Conservation (phyloP, 2,888 invertebrate species). For the Molorchus minor region DNA sequence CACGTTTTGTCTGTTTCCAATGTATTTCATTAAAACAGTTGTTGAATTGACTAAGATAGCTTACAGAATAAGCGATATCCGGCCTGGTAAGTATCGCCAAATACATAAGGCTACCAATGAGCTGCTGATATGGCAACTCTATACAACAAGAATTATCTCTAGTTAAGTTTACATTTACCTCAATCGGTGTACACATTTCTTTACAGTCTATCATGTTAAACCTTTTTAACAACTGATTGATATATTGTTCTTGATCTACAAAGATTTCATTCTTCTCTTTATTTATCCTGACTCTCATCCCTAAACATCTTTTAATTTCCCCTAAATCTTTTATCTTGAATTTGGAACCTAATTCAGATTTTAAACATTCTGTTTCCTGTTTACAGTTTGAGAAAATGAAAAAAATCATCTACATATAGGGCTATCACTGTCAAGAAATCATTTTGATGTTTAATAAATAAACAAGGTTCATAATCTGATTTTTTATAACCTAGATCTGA, state of each 20-base stretch:
- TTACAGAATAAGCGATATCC: constrained; percentile 31
- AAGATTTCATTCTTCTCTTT: not conserved
- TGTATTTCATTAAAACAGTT: constrained; percentile 23
- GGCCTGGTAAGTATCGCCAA: constrained; percentile 31
- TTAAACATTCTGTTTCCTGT: constrained; percentile 5
- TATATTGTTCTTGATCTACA: constrained; percentile 7
- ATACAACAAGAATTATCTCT: not conserved
- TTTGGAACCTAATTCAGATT: constrained; percentile 33
- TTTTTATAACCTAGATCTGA: not conserved
- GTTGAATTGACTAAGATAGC: constrained; percentile 35
- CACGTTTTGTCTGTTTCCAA: constrained; percentile 32
- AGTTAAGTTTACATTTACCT: constrained; percentile 9
- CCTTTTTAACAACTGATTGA: constrained; percentile 18
- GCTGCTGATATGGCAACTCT: constrained; percentile 27
- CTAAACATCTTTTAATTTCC: constrained; percentile 1
- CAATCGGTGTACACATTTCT: constrained; percentile 30
- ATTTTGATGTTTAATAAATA: not conserved
- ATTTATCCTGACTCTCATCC: not conserved
- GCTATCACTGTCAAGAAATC: constrained; percentile 1
- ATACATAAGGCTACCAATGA: constrained; percentile 36
- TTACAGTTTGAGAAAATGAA: constrained; percentile 20
- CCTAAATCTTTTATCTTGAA: constrained; percentile 50
- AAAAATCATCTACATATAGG: constrained; percentile 23
- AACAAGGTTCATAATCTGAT: not conserved
- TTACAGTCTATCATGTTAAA: constrained; percentile 32